A percentile compares a stretch with the other conserved stretches of the same genome.
Conservation (phyloP, 1,140 invertebrate species). For the Leptinotarsa texana region DNA sequence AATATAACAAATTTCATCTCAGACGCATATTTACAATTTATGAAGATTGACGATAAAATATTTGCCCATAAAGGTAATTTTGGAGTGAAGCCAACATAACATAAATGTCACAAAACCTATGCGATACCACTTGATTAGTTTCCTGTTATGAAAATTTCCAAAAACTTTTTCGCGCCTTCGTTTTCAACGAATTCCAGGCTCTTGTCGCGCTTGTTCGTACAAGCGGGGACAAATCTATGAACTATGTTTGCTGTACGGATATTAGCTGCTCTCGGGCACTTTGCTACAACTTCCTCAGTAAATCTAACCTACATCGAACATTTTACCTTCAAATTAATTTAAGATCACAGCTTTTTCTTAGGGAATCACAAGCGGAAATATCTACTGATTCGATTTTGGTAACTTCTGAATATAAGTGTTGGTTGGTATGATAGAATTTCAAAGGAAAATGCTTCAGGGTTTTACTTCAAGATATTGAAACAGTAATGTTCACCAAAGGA, state of each 20-base stretch:
- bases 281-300: slow-evolving; percentile 15
- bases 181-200: slow-evolving; percentile 7
- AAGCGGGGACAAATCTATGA: slow-evolving; percentile 33
- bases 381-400: slow-evolving; percentile 21
- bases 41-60: too few relatives aligned
- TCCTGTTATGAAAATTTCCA: slow-evolving; percentile 2
- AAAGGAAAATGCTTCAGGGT: not conserved
- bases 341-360: slow-evolving; percentile 27
- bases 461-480: not conserved
- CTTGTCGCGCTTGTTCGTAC: slow-evolving; percentile 29
- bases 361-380: slow-evolving; percentile 26
- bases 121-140: not conserved
- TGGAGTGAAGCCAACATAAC: too few relatives aligned
- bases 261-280: slow-evolving; percentile 21
- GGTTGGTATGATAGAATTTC: not conserved
- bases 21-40: too few relatives aligned
- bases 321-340: slow-evolving; percentile 28
- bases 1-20: too few relatives aligned
- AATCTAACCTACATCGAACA: slow-evolving; percentile 27
- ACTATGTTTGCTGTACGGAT: slow-evolving; percentile 23
- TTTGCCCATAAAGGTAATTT: too few relatives aligned
- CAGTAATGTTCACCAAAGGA: too few relatives aligned
- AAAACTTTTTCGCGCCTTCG: not conserved
- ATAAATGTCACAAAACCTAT: too few relatives aligned
- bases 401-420: not conserved